Conservation (phyloP, 1,140 invertebrate species). For the Gonioctena quinquepunctata region DNA sequence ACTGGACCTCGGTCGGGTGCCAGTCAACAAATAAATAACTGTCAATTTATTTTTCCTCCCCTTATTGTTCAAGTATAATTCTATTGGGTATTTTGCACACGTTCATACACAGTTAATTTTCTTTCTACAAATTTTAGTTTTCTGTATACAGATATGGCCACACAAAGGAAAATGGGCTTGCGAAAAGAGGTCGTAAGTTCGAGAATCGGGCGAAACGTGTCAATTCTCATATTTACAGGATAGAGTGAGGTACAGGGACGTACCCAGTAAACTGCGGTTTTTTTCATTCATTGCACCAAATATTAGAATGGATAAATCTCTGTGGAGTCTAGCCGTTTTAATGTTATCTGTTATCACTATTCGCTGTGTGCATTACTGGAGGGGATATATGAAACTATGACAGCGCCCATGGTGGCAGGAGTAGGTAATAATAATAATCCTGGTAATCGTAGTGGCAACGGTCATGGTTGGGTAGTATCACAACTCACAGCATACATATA, state of each 20-base stretch:
- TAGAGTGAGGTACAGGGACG: background rate
- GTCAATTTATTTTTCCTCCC: conserved; percentile 19
- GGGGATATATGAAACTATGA: too few species aligned
- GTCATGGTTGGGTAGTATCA: too few species aligned
- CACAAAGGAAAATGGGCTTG: background rate
- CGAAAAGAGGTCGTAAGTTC: background rate
- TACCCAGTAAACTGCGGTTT: too few species aligned
- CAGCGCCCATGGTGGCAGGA: too few species aligned
- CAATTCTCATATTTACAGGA: background rate
- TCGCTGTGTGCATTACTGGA: too few species aligned
- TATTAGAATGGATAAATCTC: too few species aligned
- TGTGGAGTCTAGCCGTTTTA: too few species aligned
- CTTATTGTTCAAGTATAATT: conserved; percentile 14
- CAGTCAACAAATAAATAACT: conserved; percentile 18
- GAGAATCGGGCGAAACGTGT: background rate
- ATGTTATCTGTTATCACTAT: too few species aligned
- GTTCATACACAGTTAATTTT: conserved; percentile 29
- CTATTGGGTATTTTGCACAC: conserved; percentile 19
- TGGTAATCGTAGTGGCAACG: too few species aligned
- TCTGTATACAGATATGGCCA: background rate
- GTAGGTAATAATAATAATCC: too few species aligned
- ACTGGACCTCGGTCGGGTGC: background rate
- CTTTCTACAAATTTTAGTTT: conserved; percentile 26
- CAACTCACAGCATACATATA: too few species aligned
- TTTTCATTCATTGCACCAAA: too few species aligned